Percentiles rank a stretch among this genome's conserved stretches.
Evolutionary conservation across 2,888 invertebrate species (phyloP).

Genomic region (Volucella inflata): DNA sequence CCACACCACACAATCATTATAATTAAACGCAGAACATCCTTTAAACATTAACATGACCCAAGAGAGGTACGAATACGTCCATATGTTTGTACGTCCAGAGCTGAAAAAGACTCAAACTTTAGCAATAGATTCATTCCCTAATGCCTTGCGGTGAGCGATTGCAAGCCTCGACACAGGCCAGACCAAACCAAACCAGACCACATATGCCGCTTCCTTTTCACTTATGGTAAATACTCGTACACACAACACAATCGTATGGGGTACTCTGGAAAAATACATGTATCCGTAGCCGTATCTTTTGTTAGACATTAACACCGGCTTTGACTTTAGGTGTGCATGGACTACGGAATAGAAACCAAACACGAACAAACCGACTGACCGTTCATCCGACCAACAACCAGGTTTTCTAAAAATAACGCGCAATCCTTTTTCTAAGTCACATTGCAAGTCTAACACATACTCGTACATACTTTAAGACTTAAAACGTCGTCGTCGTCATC

Average conservation of each 20-base stretch:
- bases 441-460: conserved; percentile 70
- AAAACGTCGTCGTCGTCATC: conserved; percentile 22
- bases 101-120: conserved; percentile 17
- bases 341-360: conserved; percentile 21
- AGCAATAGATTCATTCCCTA: conserved; percentile 58
- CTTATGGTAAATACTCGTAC: neutral
- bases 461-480: conserved; percentile 46
- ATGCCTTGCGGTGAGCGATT: conserved; percentile 55
- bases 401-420: conserved; percentile 72
- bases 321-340: conserved; percentile 11
- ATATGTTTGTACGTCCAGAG: neutral
- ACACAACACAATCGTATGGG: neutral
- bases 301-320: conserved; percentile 68
- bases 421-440: conserved; percentile 73
- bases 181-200: conserved; percentile 7
- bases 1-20: conserved; percentile 71
- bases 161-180: conserved; percentile 43
- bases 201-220: conserved; percentile 61
- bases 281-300: neutral
- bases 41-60: conserved; percentile 54
- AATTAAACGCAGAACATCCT: conserved; percentile 71
- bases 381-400: conserved; percentile 22
- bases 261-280: neutral
- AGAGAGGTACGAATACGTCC: neutral
- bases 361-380: conserved; percentile 4